Base-by-base conservation (phyloP, 2,113 vertebrate species). In the Oostethus manadensis region DNA sequence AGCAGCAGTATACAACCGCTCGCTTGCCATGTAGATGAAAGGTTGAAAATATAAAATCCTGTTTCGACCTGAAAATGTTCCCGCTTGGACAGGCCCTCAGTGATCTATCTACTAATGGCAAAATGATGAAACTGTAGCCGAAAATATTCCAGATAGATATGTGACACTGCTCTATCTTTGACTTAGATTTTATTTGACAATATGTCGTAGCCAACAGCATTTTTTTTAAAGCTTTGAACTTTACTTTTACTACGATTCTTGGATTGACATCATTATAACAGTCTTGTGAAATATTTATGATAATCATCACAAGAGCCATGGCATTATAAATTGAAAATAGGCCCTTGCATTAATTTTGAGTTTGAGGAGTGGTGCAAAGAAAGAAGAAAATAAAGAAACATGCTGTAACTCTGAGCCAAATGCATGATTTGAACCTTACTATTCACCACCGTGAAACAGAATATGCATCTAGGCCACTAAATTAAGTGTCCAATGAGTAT, bases 221-320 rank as follows among this genome's bases (percentile, higher is more conserved):
- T 88, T 87, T 81, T 66, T 88, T 86, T 71, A 85, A 83, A 81
- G 86, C 74, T 77, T 84, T 83, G 60, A 89, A 88, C 68, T 90
- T 89, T 87, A 85, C 78, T 77, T 80, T 90, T 85, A 92, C 91
- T 90, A 90, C 86, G 77, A 88, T 84, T 73, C 78, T 86, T 77
- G 47, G 64, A 83, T 84, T 85, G 82, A 84, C 80, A 87, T 74
- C 75, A 74, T 69, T 79, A 73, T 65, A 89, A 87, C 76, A 68
- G 80, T 84, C 72, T 83, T 80, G 78, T 85, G 70, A 89, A 83
- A 84, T 56, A 75, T 84, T 86, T 77, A 87, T 86, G 82, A 66
- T 79, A 87, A 84, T 86, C 77, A 81, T 85, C 62, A 84, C 58
- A 76, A 73, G 75, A 84, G 75, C 62, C 68, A 56, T 87, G 84